Conservation (phyloP, 2,113 vertebrate species). For the Chitala chitala region DNA sequence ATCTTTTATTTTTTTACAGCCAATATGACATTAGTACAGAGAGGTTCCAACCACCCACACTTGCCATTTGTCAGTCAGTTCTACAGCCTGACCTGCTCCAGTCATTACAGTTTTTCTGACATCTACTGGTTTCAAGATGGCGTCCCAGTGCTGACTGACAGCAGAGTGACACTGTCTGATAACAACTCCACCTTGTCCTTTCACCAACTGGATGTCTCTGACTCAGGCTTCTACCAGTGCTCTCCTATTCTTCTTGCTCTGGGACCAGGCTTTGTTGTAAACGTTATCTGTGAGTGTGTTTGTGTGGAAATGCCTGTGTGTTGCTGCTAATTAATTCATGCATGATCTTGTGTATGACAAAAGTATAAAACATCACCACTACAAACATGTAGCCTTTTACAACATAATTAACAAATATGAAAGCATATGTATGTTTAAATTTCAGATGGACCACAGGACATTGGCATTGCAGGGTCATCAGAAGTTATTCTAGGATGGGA, state of each 20-base stretch:
- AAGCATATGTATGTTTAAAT: neutral
- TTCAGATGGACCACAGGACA: conserved; percentile 12
- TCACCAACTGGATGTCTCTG: neutral
- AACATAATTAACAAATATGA: neutral
- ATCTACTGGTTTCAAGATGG: neutral
- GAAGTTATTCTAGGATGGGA: neutral
- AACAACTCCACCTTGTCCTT: neutral
- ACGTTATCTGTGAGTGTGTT: neutral
- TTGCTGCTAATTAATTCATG: neutral
- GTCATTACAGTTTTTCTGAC: neutral
- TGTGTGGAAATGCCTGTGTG: neutral
- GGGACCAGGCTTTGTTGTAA: neutral
- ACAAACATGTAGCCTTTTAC: neutral
- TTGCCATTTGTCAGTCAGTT: neutral
- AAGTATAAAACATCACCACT: neutral
- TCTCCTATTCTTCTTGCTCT: neutral
- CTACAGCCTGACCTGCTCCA: conserved; percentile 7
- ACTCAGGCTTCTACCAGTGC: neutral
- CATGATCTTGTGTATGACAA: no score
- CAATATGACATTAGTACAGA: neutral
- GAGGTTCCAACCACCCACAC: neutral
- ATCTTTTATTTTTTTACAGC: neutral
- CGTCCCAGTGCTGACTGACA: neutral
- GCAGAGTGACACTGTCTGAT: neutral
- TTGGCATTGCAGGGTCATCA: neutral